Base-by-base conservation (phyloP, 2,797 vertebrate species). In the Lepus oiostolus region DNA sequence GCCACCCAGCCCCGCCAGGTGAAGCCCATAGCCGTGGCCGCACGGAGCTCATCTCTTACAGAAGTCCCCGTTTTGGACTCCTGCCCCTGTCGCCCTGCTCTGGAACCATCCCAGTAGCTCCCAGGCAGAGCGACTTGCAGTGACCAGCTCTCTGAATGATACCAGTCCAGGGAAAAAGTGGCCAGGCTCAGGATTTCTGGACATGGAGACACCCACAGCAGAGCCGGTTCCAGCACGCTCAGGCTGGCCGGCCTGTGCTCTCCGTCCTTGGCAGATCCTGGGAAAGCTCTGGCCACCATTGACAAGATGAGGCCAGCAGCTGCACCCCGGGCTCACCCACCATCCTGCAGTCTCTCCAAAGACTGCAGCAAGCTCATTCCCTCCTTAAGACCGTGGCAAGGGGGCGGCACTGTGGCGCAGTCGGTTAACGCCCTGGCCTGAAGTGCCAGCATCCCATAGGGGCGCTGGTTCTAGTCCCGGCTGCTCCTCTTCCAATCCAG, bases 151-250 rank as follows among this genome's bases (percentile, higher is more conserved):
- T 87, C 47, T 72, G 80, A 86, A 28, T 88, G 85, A 38, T n/a
- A 68, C 32, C 24, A 19, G 47, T 28, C 14, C 22, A 63, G 76
- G 83, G 42, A 93, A 75, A 58, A 86, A 62, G 67, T 24, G 30
- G 54, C 47, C 68, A 90, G 63, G 32, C 42, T 95, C 35, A 85
- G 60, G 50, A 58, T 87, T 81, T 88, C 47, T 95, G 74, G 50
- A 63, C 58, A 30, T 8, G 76, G 63, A 92, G 80, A 72, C 26
- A 80, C 11, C 2, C 38, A 84, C 24, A 62, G 83, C 76, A 80
- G 52, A 89, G 30, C 54, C 72, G 80, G 32, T 65, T 89, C 17
- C 32, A 22, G 68, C 19, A 81, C 28, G 65, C 32, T 28, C 38
- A 21, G 52, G 19, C 74, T 50, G 38, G n/a, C 14, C 38, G 47